Percentiles rank a stretch among this genome's conserved stretches.
Conservation (phyloP, 2,888 invertebrate species). For the Steinernema hermaphroditum region DNA sequence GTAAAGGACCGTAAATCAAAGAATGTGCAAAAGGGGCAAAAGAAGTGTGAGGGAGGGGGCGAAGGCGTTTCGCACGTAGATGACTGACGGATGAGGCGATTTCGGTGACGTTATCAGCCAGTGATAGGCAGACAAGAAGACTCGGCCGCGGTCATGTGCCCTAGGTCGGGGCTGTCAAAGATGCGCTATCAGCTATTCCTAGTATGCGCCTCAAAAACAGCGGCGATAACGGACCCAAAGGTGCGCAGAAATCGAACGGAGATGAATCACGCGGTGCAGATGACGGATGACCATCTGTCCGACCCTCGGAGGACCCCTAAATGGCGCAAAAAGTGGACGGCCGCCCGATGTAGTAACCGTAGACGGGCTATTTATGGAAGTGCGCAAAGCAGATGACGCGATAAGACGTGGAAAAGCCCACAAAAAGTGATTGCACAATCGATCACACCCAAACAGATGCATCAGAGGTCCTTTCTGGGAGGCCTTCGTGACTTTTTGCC, state of each 20-base stretch:
- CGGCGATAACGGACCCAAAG: background rate
- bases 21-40: slow-evolving; percentile 11
- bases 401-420: background rate
- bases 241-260: background rate
- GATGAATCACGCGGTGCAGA: slow-evolving; percentile 7
- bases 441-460: background rate
- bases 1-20: background rate
- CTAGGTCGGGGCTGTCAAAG: slow-evolving; percentile 8
- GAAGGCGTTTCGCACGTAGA: slow-evolving; percentile 8
- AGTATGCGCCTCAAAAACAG: background rate
- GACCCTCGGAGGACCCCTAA: background rate
- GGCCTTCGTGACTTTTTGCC: no score
- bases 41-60: background rate
- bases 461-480: no score
- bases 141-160: slow-evolving; percentile 20
- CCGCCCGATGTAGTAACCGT: background rate
- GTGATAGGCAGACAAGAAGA: background rate
- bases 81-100: no score
- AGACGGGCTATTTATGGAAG: background rate
- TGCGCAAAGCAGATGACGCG: slow-evolving; percentile 14
- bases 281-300: background rate
- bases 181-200: slow-evolving; percentile 27
- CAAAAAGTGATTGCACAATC: background rate
- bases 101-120: background rate
- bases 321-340: no score